Conservation (phyloP, 2,888 invertebrate genomes). For the Patella pellucida region DNA sequence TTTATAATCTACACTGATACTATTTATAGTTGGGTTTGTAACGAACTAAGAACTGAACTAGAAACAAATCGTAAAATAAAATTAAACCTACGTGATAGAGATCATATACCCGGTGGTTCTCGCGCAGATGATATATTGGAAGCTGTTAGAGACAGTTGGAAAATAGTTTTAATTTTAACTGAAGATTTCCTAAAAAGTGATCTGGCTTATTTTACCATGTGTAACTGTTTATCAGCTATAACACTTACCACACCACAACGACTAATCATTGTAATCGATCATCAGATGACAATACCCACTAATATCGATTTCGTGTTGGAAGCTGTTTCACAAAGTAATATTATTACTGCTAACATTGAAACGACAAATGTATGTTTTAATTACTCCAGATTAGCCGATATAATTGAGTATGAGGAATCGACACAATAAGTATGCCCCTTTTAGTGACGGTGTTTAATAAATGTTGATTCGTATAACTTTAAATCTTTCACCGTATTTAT, state of each 20-base stretch:
- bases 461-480: no score
- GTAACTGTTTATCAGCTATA: neutral
- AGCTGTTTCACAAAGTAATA: neutral
- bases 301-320: neutral
- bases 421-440: no score
- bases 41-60: neutral
- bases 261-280: neutral
- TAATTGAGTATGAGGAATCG: no score
- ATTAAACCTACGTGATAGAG: neutral
- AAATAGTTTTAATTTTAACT: constrained; percentile 2
- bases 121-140: neutral
- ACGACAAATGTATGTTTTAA: neutral
- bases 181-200: neutral
- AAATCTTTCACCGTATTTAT: no score
- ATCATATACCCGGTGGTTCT: neutral
- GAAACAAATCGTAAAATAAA: neutral
- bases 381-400: no score
- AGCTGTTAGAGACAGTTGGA: neutral
- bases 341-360: neutral
- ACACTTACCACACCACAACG: neutral
- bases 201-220: neutral
- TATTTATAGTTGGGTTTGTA: neutral
- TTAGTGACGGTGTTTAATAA: no score
- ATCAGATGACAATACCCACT: neutral
- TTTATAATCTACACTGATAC: neutral